A percentile compares a stretch with the other conserved stretches of the same genome.
Conservation (phyloP, 2,888 invertebrate genomes). For the Rotaria sp. region DNA sequence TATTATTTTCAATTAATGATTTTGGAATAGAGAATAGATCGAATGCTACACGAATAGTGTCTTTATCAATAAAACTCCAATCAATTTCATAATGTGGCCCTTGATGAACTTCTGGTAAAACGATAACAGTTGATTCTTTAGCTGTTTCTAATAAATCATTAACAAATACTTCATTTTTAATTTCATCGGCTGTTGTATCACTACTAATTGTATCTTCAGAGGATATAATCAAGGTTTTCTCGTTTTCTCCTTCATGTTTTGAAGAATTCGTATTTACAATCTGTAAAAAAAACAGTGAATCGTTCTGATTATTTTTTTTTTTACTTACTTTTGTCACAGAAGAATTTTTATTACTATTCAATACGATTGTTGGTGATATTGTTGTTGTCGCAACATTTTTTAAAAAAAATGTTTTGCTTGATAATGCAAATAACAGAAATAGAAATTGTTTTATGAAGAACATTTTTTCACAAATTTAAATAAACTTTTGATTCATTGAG, state of each 20-base stretch:
- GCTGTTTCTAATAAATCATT: neutral
- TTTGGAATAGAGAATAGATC: neutral
- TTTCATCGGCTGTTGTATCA: neutral
- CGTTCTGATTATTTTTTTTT: neutral
- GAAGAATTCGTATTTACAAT: neutral
- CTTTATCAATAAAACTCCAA: conserved; percentile 7
- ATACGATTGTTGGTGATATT: neutral
- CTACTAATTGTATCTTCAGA: neutral
- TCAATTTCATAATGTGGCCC: neutral
- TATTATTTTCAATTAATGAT: neutral
- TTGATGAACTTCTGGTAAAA: neutral
- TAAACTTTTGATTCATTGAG: neutral
- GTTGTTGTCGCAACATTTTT: neutral
- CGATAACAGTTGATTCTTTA: neutral
- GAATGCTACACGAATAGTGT: conserved; percentile 11
- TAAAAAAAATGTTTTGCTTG: neutral
- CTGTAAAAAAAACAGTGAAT: neutral
- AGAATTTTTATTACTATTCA: neutral
- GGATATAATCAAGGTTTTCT: neutral
- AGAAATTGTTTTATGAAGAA: neutral
- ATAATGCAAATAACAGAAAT: neutral
- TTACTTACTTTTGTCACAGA: neutral
- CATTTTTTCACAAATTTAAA: neutral
- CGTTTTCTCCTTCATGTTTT: neutral
- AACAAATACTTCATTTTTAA: conserved; percentile 10